These are phyloP conservation scores for Festucalex cinctus DNA, from an alignment of 2,113 vertebrate genomes.

Conservation along the genomic window DNA sequence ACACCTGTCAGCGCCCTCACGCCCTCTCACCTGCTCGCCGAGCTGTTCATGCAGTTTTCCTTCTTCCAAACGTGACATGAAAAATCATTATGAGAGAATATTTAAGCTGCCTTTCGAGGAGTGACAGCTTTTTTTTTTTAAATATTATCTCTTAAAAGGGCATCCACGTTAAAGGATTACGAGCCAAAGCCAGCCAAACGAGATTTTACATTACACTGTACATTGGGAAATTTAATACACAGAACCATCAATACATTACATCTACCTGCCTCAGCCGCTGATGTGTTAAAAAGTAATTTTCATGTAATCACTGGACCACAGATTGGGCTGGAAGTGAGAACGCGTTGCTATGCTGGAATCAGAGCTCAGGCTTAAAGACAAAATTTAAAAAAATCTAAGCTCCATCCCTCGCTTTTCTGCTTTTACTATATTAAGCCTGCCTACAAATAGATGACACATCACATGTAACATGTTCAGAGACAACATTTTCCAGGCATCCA, in stretches of 20 bases:
- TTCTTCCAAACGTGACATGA: conserved; percentile 3
- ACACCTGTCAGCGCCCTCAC: conserved; percentile 3
- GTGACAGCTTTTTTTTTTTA: conserved; percentile 12
- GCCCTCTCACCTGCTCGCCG: conserved; percentile 5
- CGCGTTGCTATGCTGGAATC: background rate
- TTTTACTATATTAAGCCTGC: background rate
- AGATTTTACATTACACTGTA: conserved; percentile 3
- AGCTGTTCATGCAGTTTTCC: background rate
- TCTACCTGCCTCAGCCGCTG: background rate
- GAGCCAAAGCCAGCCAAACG: conserved; percentile 2
- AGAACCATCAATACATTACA: background rate
- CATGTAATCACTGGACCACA: background rate
- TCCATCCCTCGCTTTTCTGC: background rate
- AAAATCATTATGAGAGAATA: conserved; percentile 22
- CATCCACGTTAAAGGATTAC: conserved; percentile 22
- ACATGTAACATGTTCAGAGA: background rate
- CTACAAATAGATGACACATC: background rate
- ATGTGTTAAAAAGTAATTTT: background rate
- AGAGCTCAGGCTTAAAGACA: background rate
- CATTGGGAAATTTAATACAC: background rate
- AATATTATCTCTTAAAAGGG: conserved; percentile 11
- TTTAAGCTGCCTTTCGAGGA: conserved; percentile 25
- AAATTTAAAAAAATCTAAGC: background rate
- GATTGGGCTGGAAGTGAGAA: background rate
- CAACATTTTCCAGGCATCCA: background rate